Percentiles rank a stretch among this genome's conserved stretches.
phyloP scores from a whole-genome alignment of 2,888 invertebrate species.

The Aelia acuminata region DNA sequence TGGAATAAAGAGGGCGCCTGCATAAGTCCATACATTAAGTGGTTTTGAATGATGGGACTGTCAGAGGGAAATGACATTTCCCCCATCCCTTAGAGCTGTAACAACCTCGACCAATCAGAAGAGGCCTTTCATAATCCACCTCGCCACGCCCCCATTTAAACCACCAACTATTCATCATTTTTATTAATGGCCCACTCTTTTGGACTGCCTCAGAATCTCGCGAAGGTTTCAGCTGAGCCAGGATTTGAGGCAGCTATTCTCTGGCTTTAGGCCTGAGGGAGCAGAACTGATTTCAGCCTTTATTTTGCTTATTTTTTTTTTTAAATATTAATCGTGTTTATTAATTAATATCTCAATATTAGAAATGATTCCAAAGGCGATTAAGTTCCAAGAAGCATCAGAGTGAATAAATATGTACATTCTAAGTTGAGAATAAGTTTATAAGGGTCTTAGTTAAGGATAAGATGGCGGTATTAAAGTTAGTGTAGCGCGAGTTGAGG shows the following conservation, averaged over 20 bases:
- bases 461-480: too few relatives aligned
- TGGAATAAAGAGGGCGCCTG: slow-evolving; percentile 11
- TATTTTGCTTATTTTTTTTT: too few relatives aligned
- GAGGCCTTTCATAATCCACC: slow-evolving; percentile 24
- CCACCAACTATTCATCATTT: slow-evolving; percentile 44
- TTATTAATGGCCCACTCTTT: slow-evolving; percentile 47
- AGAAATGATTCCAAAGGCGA: too few relatives aligned
- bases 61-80: slow-evolving; percentile 5
- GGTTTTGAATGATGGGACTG: slow-evolving; percentile 35
- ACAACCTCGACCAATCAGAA: slow-evolving; percentile 43
- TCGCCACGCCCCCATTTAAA: slow-evolving; percentile 28
- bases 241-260: background rate
- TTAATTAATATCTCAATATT: too few relatives aligned
- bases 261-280: background rate
- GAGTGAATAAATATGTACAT: too few relatives aligned
- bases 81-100: slow-evolving; percentile 7
- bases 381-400: too few relatives aligned
- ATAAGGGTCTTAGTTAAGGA: too few relatives aligned
- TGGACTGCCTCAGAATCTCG: background rate
- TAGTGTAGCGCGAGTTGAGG: too few relatives aligned
- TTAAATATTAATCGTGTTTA: too few relatives aligned
- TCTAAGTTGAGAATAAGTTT: too few relatives aligned
- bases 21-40: slow-evolving; percentile 36
- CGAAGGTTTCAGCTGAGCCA: background rate
- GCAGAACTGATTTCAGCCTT: background rate